A percentile compares a stretch with the other conserved stretches of the same genome.
Conservation (phyloP, 2,113 vertebrate species). For the Vombatus ursinus region DNA sequence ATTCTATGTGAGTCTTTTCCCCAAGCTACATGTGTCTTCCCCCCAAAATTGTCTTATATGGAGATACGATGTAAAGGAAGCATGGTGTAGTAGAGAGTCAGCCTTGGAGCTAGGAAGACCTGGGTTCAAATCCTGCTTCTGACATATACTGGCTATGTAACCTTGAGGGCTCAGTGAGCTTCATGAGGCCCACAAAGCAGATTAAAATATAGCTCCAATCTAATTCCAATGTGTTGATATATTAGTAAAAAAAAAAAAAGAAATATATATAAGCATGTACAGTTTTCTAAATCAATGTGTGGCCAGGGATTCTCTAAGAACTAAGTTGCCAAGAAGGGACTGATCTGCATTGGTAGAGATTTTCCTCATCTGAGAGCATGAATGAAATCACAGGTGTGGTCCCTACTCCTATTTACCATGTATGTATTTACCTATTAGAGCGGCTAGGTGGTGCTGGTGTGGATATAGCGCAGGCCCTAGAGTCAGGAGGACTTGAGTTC, state of each 20-base stretch:
- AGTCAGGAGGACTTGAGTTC: neutral
- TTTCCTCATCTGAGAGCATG: neutral
- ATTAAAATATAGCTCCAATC: neutral
- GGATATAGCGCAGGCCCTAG: neutral
- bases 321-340: neutral
- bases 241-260: neutral
- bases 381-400: neutral
- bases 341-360: neutral
- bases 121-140: neutral
- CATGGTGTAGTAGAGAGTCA: neutral
- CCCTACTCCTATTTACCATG: no score
- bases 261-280: no score
- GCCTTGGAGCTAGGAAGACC: neutral
- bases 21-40: neutral
- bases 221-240: neutral
- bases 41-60: neutral
- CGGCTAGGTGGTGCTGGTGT: no score
- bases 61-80: neutral
- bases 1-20: neutral
- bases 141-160: neutral
- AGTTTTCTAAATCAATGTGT: neutral
- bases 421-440: no score
- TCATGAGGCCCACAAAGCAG: neutral
- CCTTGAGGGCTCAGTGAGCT: neutral
- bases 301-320: neutral